Evolutionary conservation across 2,888 invertebrate species (phyloP), one percentile per base, ranked within the genome.

Genomic region (Meloe dianella): DNA sequence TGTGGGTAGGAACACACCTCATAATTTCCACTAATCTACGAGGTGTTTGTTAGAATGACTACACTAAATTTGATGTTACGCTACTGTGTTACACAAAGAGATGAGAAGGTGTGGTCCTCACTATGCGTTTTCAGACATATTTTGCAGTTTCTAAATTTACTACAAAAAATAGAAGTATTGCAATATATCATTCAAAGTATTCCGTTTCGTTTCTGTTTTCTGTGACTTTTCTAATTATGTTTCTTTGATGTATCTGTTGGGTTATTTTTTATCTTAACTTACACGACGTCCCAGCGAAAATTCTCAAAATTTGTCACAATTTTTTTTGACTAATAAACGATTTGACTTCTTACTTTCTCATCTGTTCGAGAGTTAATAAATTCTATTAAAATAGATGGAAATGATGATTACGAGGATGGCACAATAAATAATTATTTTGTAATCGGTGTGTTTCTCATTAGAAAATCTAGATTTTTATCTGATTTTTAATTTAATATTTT

Each of bases 401-500:
- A 27, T 27, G 27, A 27, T 27, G 27, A 27, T 27, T 27, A n/a
- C n/a, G n/a, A n/a, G n/a, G n/a, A n/a, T n/a, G n/a, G n/a, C n/a
- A n/a, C n/a, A n/a, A n/a, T n/a, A n/a, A n/a, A n/a, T n/a, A n/a
- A n/a, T n/a, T n/a, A n/a, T 35, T 35, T 35, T 12, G 10, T 1
- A 2, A 35, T 35, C 12, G 4, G 1, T 12, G 2, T 12, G 35
- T 35, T 17, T n/a, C 17, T 41, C 1, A 41, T 41, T 17, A 10
- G n/a, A 41, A 41, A 41, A 17, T 35, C 12, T 35, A 4, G 1
- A 17, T 17, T 41, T 17, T 41, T 41, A 41, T 41, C n/a, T 7
- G 2, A 22, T 20, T 47, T 20, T 35, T 14, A 60, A 56, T 32
- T 59, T 51, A 59, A 27, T 63, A 32, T 57, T 66, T 62, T 27